Base-by-base conservation (phyloP, 2,888 invertebrate species). In the Troides aeacus region DNA sequence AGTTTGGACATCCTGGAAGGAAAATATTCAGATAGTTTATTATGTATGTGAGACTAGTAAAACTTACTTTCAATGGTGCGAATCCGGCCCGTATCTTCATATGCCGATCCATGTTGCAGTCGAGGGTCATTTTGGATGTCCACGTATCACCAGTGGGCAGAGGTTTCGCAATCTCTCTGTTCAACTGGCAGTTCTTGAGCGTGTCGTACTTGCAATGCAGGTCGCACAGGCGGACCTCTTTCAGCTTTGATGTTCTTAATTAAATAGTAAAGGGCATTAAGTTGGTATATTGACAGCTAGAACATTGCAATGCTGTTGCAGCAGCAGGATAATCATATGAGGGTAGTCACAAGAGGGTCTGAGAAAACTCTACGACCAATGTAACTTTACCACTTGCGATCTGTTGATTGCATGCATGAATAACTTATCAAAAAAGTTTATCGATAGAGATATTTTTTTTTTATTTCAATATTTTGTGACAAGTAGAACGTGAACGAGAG, bases 221-320 rank as follows among this genome's bases (percentile, higher is more conserved):
- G 62, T 90, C 88, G 75, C 92, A 93, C 1, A 92, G 83, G 0
- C 87, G 87, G 58, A 90, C 84, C 23, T 89, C 87, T 64, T 87
- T 89, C 1, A 89, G 80, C 73, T 88, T 90, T 50, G 82, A 63
- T 8, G 91, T 86, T 71, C 90, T 90, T 72, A 15, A 62, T 66
- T n/a, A 5, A 21, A 21, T 1, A 56, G n/a, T n/a, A n/a, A 56
- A 56, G 0, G n/a, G n/a, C 15, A 2, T 15, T 46, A 12, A 46
- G 42, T 42, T 36, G 8, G 12, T 42, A 42, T 42, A 42, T 10
- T 42, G 21, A 21, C 21, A 21, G 21, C 21, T 21, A 21, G 30
- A 30, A 30, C 30, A 30, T 5, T 3, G 30, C 30, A 30, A 30
- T 30, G 30, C 30, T 30, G 30, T 4, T 30, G 30, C 30, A 30